Conservation (phyloP, 2,888 invertebrate species). For the Drosophila pegasa region DNA sequence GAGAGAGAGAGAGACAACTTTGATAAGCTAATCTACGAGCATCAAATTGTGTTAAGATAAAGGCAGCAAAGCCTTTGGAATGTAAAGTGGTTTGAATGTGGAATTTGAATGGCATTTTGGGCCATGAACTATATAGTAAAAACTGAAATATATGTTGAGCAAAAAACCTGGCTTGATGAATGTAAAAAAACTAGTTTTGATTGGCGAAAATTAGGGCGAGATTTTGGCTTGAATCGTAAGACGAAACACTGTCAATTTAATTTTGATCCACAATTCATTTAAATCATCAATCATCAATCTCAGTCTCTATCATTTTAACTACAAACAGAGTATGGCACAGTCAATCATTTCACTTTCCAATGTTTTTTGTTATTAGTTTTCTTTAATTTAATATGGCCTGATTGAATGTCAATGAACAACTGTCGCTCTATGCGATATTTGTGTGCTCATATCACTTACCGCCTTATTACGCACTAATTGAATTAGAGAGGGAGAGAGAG, state of each 20-base stretch:
- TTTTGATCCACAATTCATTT: too few species aligned
- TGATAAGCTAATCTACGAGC: background rate
- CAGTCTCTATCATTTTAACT: too few species aligned
- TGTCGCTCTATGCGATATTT: slow-evolving; percentile 10
- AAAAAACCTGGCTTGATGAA: background rate
- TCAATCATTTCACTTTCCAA: background rate
- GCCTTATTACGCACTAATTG: slow-evolving; percentile 54
- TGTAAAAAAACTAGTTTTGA: too few species aligned
- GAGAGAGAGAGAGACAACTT: too few species aligned
- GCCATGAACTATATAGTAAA: background rate
- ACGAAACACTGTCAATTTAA: too few species aligned
- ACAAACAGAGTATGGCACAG: background rate
- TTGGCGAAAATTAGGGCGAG: too few species aligned
- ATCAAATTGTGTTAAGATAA: background rate
- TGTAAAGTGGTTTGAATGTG: too few species aligned
- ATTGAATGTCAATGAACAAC: slow-evolving; percentile 52
- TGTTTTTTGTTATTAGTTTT: background rate
- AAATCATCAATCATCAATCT: too few species aligned
- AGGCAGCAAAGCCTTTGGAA: too few species aligned
- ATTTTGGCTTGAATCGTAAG: too few species aligned
- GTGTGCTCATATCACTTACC: slow-evolving; percentile 42
- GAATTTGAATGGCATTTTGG: too few species aligned
- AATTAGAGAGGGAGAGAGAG: slow-evolving; percentile 33
- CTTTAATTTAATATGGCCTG: slow-evolving; percentile 35
- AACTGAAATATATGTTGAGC: background rate